phyloP scores from a whole-genome alignment of 2,113 vertebrate genomes.

The Larimichthys crocea region DNA sequence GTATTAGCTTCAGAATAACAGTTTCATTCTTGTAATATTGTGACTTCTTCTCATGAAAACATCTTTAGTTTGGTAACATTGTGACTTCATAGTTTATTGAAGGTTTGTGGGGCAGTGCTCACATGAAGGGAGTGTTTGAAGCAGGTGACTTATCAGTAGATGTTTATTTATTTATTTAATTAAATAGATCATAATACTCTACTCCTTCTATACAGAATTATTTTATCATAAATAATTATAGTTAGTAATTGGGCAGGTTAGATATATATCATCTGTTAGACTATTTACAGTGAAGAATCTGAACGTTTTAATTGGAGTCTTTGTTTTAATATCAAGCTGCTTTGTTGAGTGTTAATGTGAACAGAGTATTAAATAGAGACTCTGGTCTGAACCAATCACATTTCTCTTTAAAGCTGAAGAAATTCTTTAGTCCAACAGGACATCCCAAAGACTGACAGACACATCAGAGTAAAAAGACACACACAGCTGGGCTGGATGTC shows the following conservation, averaged over 20 bases:
- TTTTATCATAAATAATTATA: constrained; percentile 23
- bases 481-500: constrained; percentile 4
- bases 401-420: constrained; percentile 10
- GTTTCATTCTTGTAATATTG: not conserved
- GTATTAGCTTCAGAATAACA: not conserved
- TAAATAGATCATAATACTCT: constrained; percentile 13
- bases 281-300: constrained; percentile 39
- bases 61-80: not conserved
- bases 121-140: constrained; percentile 19
- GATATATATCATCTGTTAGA: not conserved
- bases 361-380: not conserved
- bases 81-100: not conserved
- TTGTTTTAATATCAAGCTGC: constrained; percentile 10
- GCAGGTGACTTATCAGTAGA: constrained; percentile 18
- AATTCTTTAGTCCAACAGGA: not conserved
- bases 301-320: not conserved
- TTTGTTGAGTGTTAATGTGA: not conserved
- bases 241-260: constrained; percentile 20
- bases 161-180: not conserved
- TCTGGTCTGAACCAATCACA: not conserved
- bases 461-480: not conserved
- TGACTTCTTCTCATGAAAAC: not conserved
- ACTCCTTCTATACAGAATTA: constrained; percentile 16
- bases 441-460: not conserved
- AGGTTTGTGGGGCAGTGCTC: not conserved